phyloP scores from a whole-genome alignment of 2,797 vertebrate genomes.

The Urophycis tenuis region DNA sequence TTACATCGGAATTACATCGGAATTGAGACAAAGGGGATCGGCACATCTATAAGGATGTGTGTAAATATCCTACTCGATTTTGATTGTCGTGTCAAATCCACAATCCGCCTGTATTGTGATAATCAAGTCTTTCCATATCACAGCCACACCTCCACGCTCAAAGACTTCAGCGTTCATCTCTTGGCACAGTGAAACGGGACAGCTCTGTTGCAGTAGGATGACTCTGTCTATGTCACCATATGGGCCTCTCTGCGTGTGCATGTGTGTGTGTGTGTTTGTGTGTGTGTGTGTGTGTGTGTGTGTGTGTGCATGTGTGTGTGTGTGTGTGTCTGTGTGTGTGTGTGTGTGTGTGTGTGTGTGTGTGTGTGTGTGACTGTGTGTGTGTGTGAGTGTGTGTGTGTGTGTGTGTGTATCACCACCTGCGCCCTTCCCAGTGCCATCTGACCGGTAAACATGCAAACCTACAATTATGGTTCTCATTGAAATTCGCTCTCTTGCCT shows the following conservation, averaged over 20 bases:
- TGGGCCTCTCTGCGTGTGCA: constrained; percentile 54
- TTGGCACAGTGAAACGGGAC: constrained; percentile 34
- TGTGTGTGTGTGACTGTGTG: constrained; percentile 11
- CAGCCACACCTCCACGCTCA: constrained; percentile 10
- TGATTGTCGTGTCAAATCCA: background rate
- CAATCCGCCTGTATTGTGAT: background rate
- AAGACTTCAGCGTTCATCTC: constrained; percentile 22
- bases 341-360: constrained; percentile 3
- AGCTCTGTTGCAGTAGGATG: constrained; percentile 34
- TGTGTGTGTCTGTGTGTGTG: background rate
- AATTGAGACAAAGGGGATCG: no score
- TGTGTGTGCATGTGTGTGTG: background rate
- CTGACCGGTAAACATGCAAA: constrained; percentile 49
- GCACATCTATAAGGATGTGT: background rate
- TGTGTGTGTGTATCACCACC: constrained; percentile 16
- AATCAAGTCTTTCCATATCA: background rate
- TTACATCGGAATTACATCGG: no score
- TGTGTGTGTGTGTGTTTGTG: background rate
- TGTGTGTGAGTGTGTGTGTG: constrained; percentile 22
- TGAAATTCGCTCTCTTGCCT: background rate
- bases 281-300: background rate
- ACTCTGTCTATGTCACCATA: constrained; percentile 55
- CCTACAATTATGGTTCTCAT: constrained; percentile 2
- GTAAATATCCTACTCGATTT: background rate
- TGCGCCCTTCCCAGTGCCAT: constrained; percentile 32